Evolutionary conservation across 53 echinoderm and acorn worm species (phyloP), one percentile per base, ranked within the genome.

Genomic region (Luidia sarsii): DNA sequence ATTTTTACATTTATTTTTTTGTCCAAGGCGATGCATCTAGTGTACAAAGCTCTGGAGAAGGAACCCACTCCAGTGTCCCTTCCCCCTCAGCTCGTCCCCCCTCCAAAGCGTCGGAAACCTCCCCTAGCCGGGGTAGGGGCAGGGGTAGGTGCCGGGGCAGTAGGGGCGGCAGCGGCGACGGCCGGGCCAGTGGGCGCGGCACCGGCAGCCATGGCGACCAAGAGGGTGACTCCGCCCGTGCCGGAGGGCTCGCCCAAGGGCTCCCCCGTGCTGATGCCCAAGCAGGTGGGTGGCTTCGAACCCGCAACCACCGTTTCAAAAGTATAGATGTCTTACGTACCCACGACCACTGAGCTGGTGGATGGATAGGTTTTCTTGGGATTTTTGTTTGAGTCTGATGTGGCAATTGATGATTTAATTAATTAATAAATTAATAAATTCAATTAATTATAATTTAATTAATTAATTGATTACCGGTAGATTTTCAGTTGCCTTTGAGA

Each of bases 1-100:
- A n/a, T n/a, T n/a, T n/a, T n/a, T n/a, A n/a, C n/a, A n/a, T n/a
- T n/a, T n/a, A 1, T 55, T 54, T 35, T 72, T 18, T 39, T 2
- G 31, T 29, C 31, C 19, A 48, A 94, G 99, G 99, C 99, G 37
- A 99, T 99, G 99, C 85, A 99, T 75, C 65, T 99, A 45, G 99
- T 99, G 1, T 94, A 89, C 81, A 83, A 81, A 85, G 99, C 99
- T 7, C 56, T 99, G 10, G 89, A 94, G 63, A 94, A 99, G 36
- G 94, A 97, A 38, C 87, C 91, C 8, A 91, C 82, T 7, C 94
- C 94, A 0, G 70, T 80, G 41, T 77, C 50, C 25, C 69, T 94
- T 28, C 91, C 94, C 29, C 65, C 91, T 29, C 89, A 94, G 25
- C 77, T 99, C 39, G 63, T 91, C 62, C 94, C 99, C 24, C 94